Evolutionary conservation across 2,797 vertebrate species (phyloP).

Genomic region (Paratrypauchen microcephalus): DNA sequence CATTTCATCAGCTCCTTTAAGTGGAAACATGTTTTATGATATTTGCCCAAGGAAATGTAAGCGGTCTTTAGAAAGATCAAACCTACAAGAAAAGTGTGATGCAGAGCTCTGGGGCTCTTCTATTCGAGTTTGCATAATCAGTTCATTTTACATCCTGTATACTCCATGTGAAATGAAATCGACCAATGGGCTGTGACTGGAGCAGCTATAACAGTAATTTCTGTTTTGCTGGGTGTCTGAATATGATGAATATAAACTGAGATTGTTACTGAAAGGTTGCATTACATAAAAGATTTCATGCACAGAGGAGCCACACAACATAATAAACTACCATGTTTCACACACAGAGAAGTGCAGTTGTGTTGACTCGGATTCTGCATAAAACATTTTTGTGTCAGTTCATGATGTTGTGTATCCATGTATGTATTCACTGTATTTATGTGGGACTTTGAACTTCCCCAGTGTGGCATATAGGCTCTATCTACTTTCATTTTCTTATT

Average conservation of each 20-base stretch:
- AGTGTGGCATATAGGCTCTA: background rate
- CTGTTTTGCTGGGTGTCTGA: background rate
- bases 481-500: background rate
- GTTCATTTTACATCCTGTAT: background rate
- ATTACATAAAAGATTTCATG: conserved; percentile 18
- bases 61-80: conserved; percentile 6
- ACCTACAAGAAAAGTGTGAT: background rate
- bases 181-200: background rate
- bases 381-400: conserved; percentile 1
- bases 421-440: background rate
- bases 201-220: conserved; percentile 12
- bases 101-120: background rate
- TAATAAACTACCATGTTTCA: conserved; percentile 20
- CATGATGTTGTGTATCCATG: background rate
- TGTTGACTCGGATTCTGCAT: conserved; percentile 1
- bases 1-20: background rate
- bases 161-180: conserved; percentile 11
- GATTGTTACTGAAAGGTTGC: conserved; percentile 12
- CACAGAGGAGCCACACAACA: conserved; percentile 12
- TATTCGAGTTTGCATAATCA: conserved; percentile 1
- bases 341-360: background rate
- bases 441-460: background rate
- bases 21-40: conserved; percentile 13
- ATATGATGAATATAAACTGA: conserved; percentile 11
- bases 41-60: conserved; percentile 8